A percentile compares a stretch with the other conserved stretches of the same genome.
phyloP scores from a whole-genome alignment of 1,140 invertebrate genomes.

The Leptonema lineaticorne region DNA sequence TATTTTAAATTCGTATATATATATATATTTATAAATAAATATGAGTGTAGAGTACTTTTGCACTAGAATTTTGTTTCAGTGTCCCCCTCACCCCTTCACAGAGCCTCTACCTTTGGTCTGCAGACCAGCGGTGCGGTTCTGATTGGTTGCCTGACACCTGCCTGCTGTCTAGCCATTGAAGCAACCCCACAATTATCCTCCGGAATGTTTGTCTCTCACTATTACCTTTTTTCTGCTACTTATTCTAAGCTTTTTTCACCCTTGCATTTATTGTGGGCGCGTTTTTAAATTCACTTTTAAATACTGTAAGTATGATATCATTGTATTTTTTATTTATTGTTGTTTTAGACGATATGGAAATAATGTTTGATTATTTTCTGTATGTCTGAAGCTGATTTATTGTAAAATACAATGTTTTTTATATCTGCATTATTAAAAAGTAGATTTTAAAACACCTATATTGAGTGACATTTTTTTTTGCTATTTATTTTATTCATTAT shows the following conservation, averaged over 20 bases:
- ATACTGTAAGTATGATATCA: too few relatives aligned
- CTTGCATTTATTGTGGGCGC: constrained; percentile 16
- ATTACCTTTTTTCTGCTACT: constrained; percentile 41
- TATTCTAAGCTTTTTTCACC: constrained; percentile 30
- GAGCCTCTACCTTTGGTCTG: constrained; percentile 32
- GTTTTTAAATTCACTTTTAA: too few relatives aligned
- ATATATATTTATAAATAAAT: constrained; percentile 28
- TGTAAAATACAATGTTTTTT: too few relatives aligned
- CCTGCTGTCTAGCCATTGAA: constrained; percentile 35
- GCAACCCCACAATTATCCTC: constrained; percentile 40
- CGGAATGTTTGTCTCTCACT: constrained; percentile 47
- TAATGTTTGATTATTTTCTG: too few relatives aligned
- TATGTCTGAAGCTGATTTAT: too few relatives aligned
- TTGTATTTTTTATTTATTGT: too few relatives aligned
- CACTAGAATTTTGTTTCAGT: constrained; percentile 59
- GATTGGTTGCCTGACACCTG: constrained; percentile 39
- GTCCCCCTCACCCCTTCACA: constrained; percentile 53
- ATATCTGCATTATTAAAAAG: too few relatives aligned
- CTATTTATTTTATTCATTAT: not conserved
- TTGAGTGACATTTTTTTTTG: not conserved
- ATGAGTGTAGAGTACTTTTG: constrained; percentile 46
- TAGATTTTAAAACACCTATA: too few relatives aligned
- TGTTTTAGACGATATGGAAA: too few relatives aligned
- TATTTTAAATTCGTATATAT: constrained; percentile 35
- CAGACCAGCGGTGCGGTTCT: constrained; percentile 31